phyloP scores from a whole-genome alignment of 1,140 invertebrate species.

The Hylaeus volcanicus region DNA sequence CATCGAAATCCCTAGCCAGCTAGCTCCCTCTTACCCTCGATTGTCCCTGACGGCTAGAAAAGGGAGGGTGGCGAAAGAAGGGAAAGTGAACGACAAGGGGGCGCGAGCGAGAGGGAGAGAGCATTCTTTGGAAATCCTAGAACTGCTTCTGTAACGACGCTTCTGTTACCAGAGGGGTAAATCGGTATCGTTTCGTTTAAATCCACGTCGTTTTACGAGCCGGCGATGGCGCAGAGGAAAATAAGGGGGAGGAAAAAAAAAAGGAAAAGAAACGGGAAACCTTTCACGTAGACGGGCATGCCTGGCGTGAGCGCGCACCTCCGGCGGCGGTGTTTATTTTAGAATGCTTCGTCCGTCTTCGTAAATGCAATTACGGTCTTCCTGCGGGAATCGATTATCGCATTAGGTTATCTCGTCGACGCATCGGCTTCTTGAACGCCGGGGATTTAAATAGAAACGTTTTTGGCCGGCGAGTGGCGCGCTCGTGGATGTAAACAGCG shows the following conservation, averaged over 20 bases:
- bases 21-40: constrained; percentile 36
- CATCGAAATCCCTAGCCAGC: constrained; percentile 37
- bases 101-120: constrained; percentile 27
- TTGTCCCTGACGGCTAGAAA: constrained; percentile 16
- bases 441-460: constrained; percentile 30
- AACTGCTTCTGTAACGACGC: constrained; percentile 40
- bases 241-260: not conserved
- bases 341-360: constrained; percentile 44
- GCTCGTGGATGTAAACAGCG: not conserved
- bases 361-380: constrained; percentile 54
- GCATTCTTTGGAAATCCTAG: constrained; percentile 55
- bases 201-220: constrained; percentile 55
- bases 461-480: not conserved
- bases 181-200: constrained; percentile 57
- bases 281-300: constrained; percentile 24
- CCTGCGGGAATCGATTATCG: constrained; percentile 53
- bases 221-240: constrained; percentile 6
- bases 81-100: constrained; percentile 1
- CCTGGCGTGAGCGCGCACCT: too few species aligned
- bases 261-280: constrained; percentile 27
- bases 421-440: constrained; percentile 36
- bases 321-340: constrained; percentile 42
- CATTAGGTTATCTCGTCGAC: constrained; percentile 42
- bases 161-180: constrained; percentile 50
- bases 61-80: not conserved